Evolutionary conservation across 1,140 invertebrate genomes (phyloP), one percentile per base, ranked within the genome.

Genomic region (Nasonia giraulti): DNA sequence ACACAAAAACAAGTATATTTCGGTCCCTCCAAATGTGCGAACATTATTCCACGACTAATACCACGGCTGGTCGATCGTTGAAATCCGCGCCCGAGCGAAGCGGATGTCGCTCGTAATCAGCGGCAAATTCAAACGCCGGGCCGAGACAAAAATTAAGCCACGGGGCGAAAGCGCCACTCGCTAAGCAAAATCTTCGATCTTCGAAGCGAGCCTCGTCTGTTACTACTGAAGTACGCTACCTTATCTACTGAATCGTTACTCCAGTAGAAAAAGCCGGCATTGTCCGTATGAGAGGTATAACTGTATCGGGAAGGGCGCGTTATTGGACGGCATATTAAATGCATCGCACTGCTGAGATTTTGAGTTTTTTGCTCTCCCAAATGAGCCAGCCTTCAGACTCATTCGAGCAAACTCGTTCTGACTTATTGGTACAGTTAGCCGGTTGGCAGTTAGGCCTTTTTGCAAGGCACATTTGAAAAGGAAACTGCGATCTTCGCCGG

Each of bases 81-180:
- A 71, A 80, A 80, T 78, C 10, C 76, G 76, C 76, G 76, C 79
- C 11, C 37, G 4, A 31, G 14, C 17, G 10, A 31, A 14, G 27
- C 69, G 80, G 71, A 82, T 40, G 71, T 82, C 80, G 80, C 71
- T 31, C 2, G 5, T 75, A 82, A 82, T 74, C 69, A 82, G 80
- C 80, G 80, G 71, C 80, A 82, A 82, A 82, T 82, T 82, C 50
- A 82, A 82, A 82, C 47, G 66, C n/a, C 0, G n/a, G 27, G 4
- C 55, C 6, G 55, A 62, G 55, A 62, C 6, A n/a, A 62, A 62
- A 62, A 62, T 62, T 8, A 20, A 62, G 55, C 20, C 20, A 8
- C 37, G 6, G 55, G 14, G 17, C 27, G 27, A 62, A 62, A 62
- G 55, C 55, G 55, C 55, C 2, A 14, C 55, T 62, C 7, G 55